These are phyloP conservation scores for Andrena trimmerana DNA, from an alignment of 2,888 invertebrate genomes.

Conservation along the genomic window DNA sequence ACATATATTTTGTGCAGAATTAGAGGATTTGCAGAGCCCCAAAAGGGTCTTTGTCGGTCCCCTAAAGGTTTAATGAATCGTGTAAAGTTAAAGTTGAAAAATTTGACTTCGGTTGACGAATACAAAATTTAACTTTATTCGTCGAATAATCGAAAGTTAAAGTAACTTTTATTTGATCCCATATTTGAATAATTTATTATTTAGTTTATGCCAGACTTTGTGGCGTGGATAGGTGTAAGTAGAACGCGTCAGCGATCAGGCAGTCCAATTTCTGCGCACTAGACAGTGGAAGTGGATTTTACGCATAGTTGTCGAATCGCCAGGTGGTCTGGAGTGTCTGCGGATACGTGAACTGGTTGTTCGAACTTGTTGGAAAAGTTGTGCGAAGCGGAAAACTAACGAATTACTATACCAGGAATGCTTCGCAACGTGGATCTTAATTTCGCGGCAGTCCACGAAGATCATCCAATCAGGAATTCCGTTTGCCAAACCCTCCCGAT, in stretches of 20 bases:
- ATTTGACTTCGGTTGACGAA: too few relatives aligned
- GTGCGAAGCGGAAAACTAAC: conserved; percentile 25
- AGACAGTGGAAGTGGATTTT: not conserved
- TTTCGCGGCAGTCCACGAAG: conserved; percentile 24
- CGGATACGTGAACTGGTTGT: conserved; percentile 69
- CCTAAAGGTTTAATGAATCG: too few relatives aligned
- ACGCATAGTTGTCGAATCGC: conserved; percentile 52
- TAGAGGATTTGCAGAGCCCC: too few relatives aligned
- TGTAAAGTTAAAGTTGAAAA: too few relatives aligned
- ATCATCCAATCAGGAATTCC: conserved; percentile 42
- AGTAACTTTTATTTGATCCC: too few relatives aligned
- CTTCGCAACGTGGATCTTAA: conserved; percentile 25
- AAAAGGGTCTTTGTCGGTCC: too few relatives aligned
- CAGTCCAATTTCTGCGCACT: not conserved
- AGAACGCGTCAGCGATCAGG: not conserved
- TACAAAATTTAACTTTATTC: too few relatives aligned
- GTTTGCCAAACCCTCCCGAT: not conserved
- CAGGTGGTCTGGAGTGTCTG: conserved; percentile 53
- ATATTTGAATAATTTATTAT: too few relatives aligned
- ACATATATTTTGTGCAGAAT: too few relatives aligned
- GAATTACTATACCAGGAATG: conserved; percentile 30
- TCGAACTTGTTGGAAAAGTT: conserved; percentile 59
- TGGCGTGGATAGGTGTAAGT: not conserved
- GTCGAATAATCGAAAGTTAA: too few relatives aligned
- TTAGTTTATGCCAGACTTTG: too few relatives aligned